phyloP scores from a whole-genome alignment of 2,888 invertebrate species.

The Coelinius sp. region DNA sequence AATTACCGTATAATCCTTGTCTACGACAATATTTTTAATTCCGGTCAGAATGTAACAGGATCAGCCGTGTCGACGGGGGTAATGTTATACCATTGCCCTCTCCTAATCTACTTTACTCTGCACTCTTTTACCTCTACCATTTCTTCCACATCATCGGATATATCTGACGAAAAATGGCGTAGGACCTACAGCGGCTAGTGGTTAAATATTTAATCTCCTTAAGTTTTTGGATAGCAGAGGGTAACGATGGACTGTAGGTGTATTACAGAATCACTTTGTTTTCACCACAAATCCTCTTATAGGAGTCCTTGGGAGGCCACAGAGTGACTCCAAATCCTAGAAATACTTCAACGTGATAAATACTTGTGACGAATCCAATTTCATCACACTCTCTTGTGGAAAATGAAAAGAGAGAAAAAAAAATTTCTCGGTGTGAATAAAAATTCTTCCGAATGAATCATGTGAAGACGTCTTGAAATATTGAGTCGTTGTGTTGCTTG shows the following conservation, averaged over 20 bases:
- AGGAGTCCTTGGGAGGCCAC: background rate
- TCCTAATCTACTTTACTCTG: conserved; percentile 63
- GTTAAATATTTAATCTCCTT: conserved; percentile 25
- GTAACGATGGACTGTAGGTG: conserved; percentile 24
- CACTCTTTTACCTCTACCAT: conserved; percentile 44
- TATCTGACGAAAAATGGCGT: conserved; percentile 12
- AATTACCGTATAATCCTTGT: conserved; percentile 65
- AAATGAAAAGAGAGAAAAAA: background rate
- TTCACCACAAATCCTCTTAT: conserved; percentile 17
- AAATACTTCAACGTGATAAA: conserved; percentile 4
- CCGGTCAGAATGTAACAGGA: conserved; percentile 66
- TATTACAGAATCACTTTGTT: conserved; percentile 6
- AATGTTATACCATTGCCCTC: conserved; percentile 62
- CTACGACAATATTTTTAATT: conserved; percentile 69
- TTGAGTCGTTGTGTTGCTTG: conserved; percentile 45
- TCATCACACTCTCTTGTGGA: background rate
- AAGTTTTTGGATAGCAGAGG: conserved; percentile 11
- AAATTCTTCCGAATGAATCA: conserved; percentile 28
- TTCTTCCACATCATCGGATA: conserved; percentile 5
- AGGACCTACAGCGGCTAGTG: background rate
- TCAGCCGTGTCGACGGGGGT: conserved; percentile 58
- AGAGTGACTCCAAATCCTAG: conserved; percentile 1
- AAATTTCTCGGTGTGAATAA: background rate
- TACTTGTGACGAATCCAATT: conserved; percentile 33
- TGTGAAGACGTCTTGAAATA: conserved; percentile 45